phyloP scores from a whole-genome alignment of 2,113 vertebrate species.

The Melospiza georgiana region DNA sequence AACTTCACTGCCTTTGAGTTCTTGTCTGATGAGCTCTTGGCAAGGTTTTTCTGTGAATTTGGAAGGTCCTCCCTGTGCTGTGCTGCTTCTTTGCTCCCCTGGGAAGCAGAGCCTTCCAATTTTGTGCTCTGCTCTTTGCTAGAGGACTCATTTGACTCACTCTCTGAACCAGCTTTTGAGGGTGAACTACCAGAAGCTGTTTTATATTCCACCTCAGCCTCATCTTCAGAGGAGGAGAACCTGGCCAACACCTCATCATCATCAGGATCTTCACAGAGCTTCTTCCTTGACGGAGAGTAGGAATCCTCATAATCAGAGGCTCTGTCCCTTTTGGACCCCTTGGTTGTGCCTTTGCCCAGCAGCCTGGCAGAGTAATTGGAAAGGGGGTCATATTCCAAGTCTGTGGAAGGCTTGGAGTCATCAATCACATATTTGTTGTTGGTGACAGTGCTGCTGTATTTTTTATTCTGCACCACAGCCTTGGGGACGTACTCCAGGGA shows the following conservation, averaged over 20 bases:
- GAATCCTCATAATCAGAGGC: slow-evolving; percentile 62
- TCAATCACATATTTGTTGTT: slow-evolving; percentile 92
- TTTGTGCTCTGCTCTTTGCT: slow-evolving; percentile 21
- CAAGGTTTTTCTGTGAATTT: not conserved
- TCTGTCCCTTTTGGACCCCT: slow-evolving; percentile 56
- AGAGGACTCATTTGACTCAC: not conserved
- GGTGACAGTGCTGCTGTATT: slow-evolving; percentile 56
- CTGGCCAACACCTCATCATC: slow-evolving; percentile 72
- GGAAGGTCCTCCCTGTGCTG: slow-evolving; percentile 60
- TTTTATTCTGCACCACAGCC: slow-evolving; percentile 71
- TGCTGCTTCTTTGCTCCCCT: slow-evolving; percentile 57
- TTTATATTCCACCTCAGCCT: slow-evolving; percentile 72
- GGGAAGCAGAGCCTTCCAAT: not conserved
- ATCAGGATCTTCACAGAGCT: slow-evolving; percentile 61
- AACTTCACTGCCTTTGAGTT: slow-evolving; percentile 1
- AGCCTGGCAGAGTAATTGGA: slow-evolving; percentile 92
- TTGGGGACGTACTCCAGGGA: slow-evolving; percentile 91
- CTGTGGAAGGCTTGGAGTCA: slow-evolving; percentile 87
- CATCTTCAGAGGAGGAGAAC: slow-evolving; percentile 89
- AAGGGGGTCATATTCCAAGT: slow-evolving; percentile 95
- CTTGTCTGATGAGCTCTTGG: slow-evolving; percentile 32
- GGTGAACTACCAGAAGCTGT: slow-evolving; percentile 64
- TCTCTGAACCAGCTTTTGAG: slow-evolving; percentile 35
- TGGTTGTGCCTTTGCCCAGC: slow-evolving; percentile 67
- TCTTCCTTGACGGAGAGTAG: slow-evolving; percentile 77